Percentiles rank a stretch among this genome's conserved stretches.
Conservation (phyloP, 2,888 invertebrate genomes). For the Mimumesa dahlbomi region DNA sequence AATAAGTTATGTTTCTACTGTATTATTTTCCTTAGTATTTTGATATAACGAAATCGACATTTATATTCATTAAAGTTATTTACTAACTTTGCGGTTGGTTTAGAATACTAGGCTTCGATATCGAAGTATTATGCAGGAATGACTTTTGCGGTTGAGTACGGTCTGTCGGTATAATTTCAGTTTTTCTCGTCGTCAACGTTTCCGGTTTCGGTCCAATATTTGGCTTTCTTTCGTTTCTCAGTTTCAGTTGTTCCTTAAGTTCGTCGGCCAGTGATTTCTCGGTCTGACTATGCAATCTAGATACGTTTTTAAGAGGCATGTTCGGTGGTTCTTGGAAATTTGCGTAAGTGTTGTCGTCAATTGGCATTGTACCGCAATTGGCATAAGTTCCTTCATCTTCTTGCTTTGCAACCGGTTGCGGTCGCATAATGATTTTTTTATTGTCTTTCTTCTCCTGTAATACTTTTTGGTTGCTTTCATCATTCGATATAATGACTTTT, state of each 20-base stretch:
- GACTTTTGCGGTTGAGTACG: conserved; percentile 64
- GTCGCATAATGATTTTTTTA: neutral
- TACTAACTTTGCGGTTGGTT: conserved; percentile 59
- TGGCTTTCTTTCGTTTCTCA: conserved; percentile 60
- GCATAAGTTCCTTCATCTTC: conserved; percentile 70
- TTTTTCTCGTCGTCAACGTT: conserved; percentile 19
- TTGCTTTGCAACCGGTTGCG: conserved; percentile 8
- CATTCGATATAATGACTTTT: neutral
- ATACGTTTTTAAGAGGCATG: conserved; percentile 48
- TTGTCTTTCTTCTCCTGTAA: neutral
- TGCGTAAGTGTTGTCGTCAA: conserved; percentile 47
- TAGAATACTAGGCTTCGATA: conserved; percentile 8
- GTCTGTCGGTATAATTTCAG: conserved; percentile 5
- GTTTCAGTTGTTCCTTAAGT: conserved; percentile 68
- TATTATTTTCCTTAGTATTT: neutral
- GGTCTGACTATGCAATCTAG: conserved; percentile 55
- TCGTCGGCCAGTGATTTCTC: conserved; percentile 67
- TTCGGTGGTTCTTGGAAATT: conserved; percentile 50
- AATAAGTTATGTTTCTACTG: conserved; percentile 2
- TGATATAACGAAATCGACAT: neutral
- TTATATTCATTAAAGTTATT: neutral
- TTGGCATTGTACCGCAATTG: conserved; percentile 62
- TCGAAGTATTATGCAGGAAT: conserved; percentile 64
- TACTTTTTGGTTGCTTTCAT: neutral
- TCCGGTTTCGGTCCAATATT: conserved; percentile 59